Conservation (phyloP, 1,140 invertebrate species). For the Pollicipes pollicipes region DNA sequence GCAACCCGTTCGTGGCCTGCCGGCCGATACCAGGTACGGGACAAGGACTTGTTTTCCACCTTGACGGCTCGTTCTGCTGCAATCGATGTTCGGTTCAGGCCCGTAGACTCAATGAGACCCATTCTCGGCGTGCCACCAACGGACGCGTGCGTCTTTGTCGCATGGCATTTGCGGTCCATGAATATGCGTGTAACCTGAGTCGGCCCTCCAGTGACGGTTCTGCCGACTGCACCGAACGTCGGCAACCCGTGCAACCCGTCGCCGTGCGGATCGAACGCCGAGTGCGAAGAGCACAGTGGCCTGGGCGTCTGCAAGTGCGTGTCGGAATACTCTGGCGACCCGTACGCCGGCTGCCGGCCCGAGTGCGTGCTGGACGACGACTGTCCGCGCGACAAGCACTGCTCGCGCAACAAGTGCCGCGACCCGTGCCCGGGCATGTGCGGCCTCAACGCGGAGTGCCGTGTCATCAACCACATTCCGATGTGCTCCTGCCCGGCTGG, state of each 20-base stretch:
- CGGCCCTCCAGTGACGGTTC: conserved; percentile 28
- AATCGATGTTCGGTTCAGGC: too few species aligned
- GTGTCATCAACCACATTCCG: conserved; percentile 44
- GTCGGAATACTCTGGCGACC: conserved; percentile 41
- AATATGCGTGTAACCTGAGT: too few species aligned
- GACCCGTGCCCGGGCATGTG: conserved; percentile 19
- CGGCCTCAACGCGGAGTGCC: conserved; percentile 44
- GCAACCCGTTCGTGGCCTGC: conserved; percentile 55
- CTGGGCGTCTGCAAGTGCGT: conserved; percentile 59
- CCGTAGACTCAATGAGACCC: too few species aligned
- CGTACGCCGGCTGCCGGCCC: conserved; percentile 20
- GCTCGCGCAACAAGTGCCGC: conserved; percentile 42
- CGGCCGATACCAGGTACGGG: conserved; percentile 51
- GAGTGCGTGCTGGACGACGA: conserved; percentile 33
- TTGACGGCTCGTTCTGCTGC: too few species aligned
- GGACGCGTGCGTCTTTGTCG: too few species aligned
- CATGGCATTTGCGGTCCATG: too few species aligned
- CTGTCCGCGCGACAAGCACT: conserved; percentile 43
- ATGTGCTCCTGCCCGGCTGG: conserved; percentile 36
- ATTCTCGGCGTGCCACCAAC: too few species aligned
- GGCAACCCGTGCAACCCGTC: conserved; percentile 56
- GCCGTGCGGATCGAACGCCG: conserved; percentile 61
- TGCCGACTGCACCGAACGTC: conserved; percentile 21
- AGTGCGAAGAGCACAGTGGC: conserved; percentile 48
- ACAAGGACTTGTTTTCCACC: conserved; percentile 46